These are phyloP conservation scores for Acronicta alni DNA, from an alignment of 2,888 invertebrate species.

Conservation along the genomic window DNA sequence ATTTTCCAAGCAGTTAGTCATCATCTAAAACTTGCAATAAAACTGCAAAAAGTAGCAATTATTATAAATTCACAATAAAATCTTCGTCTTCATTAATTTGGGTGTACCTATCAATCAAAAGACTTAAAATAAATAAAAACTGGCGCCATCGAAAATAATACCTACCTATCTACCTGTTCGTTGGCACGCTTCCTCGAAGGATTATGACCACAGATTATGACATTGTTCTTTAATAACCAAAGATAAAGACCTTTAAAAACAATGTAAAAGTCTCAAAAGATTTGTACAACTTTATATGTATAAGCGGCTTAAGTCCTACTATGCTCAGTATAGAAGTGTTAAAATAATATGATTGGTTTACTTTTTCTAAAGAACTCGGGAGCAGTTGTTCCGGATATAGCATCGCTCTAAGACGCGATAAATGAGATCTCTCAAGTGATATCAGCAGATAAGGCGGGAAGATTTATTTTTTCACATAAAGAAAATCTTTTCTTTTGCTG, in stretches of 20 bases:
- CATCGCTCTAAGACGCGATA: neutral
- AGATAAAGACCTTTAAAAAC: conserved; percentile 12
- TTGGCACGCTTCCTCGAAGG: conserved; percentile 19
- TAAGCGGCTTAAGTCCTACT: conserved; percentile 16
- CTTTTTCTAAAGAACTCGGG: neutral
- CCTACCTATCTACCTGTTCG: conserved; percentile 5
- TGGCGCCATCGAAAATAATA: conserved; percentile 1
- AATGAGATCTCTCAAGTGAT: neutral
- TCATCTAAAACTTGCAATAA: no score
- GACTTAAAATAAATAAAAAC: conserved; percentile 2
- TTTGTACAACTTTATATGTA: conserved; percentile 35
- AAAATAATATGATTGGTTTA: neutral
- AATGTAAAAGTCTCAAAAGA: conserved; percentile 11
- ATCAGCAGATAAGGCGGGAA: neutral
- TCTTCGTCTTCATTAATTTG: no score
- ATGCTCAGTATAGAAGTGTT: conserved; percentile 5
- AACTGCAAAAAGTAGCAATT: no score
- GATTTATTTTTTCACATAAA: neutral
- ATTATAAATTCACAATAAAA: no score
- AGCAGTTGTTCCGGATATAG: neutral
- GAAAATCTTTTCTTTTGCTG: no score
- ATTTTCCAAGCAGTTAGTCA: no score
- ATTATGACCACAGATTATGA: conserved; percentile 1
- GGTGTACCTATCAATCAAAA: neutral
- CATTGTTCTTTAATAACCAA: conserved; percentile 4